These are phyloP conservation scores for Monopterus albus DNA, from an alignment of 2,113 vertebrate genomes.

Conservation along the genomic window DNA sequence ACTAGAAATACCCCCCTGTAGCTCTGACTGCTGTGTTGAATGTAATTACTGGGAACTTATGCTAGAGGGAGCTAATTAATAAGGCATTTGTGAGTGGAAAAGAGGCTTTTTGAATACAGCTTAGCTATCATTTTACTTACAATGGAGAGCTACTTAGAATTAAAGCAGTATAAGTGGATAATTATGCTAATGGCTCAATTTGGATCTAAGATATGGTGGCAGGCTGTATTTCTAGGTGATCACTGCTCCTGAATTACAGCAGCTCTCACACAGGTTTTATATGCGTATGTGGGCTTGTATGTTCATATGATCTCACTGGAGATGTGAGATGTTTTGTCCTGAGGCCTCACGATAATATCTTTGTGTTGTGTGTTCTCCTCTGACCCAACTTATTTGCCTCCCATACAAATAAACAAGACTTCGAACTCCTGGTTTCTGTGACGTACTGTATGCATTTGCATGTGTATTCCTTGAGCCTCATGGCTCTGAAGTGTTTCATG, in stretches of 20 bases:
- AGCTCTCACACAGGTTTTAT: constrained; percentile 41
- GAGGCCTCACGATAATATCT: constrained; percentile 37
- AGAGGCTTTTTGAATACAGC: constrained; percentile 75
- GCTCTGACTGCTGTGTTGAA: constrained; percentile 47
- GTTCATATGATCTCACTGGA: constrained; percentile 52
- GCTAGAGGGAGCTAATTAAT: constrained; percentile 85
- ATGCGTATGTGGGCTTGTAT: constrained; percentile 51
- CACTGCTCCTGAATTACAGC: constrained; percentile 38
- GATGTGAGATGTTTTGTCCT: constrained; percentile 61
- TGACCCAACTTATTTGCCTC: constrained; percentile 38
- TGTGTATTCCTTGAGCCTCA: constrained; percentile 24
- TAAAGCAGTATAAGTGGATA: constrained; percentile 79
- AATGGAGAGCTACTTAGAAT: constrained; percentile 77
- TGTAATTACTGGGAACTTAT: constrained; percentile 74
- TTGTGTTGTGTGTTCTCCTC: constrained; percentile 14
- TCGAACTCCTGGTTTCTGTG: constrained; percentile 28
- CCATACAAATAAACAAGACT: constrained; percentile 26
- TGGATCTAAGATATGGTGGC: constrained; percentile 75
- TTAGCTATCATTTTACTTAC: constrained; percentile 76
- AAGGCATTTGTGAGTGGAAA: constrained; percentile 74
- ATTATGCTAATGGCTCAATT: constrained; percentile 80
- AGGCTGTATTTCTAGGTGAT: constrained; percentile 67
- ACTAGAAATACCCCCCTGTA: constrained; percentile 44
- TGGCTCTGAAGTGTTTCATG: constrained; percentile 35
- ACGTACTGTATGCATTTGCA: constrained; percentile 35